Evolutionary conservation across 2,797 vertebrate species (phyloP).

Genomic region (Denticeps clupeoides): DNA sequence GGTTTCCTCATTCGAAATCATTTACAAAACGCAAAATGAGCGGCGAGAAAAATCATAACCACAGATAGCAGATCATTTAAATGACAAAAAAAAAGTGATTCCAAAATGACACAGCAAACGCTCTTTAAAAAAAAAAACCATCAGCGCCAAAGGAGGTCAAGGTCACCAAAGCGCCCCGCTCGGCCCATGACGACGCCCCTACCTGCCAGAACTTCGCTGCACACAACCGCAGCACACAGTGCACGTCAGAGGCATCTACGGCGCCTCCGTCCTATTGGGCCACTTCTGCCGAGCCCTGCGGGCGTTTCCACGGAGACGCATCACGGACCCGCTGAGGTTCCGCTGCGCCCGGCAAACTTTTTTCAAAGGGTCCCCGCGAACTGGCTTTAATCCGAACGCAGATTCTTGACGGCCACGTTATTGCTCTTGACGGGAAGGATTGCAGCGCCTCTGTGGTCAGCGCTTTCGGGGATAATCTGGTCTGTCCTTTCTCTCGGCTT

Average conservation of each 20-base stretch:
- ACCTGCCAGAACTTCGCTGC: conserved; percentile 62
- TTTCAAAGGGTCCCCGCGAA: too few relatives aligned
- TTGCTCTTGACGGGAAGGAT: neutral
- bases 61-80: too few relatives aligned
- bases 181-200: conserved; percentile 39
- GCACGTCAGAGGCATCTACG: conserved; percentile 63
- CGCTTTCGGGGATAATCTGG: conserved; percentile 68
- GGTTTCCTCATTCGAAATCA: too few relatives aligned
- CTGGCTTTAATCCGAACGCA: too few relatives aligned
- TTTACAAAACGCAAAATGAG: too few relatives aligned
- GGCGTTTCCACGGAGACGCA: too few relatives aligned
- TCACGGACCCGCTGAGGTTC: neutral
- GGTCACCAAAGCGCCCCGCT: too few relatives aligned
- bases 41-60: too few relatives aligned
- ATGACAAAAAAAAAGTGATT: too few relatives aligned
- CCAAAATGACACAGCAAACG: too few relatives aligned
- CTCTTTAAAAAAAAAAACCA: too few relatives aligned
- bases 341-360: neutral
- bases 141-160: too few relatives aligned
- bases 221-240: conserved; percentile 56
- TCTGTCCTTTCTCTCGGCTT: conserved; percentile 29
- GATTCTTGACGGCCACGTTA: neutral
- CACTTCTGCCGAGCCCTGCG: neutral
- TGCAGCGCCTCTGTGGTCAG: conserved; percentile 31
- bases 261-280: conserved; percentile 17